Evolutionary conservation across 2,113 vertebrate genomes (phyloP).

Genomic region (Xenopus laevis): DNA sequence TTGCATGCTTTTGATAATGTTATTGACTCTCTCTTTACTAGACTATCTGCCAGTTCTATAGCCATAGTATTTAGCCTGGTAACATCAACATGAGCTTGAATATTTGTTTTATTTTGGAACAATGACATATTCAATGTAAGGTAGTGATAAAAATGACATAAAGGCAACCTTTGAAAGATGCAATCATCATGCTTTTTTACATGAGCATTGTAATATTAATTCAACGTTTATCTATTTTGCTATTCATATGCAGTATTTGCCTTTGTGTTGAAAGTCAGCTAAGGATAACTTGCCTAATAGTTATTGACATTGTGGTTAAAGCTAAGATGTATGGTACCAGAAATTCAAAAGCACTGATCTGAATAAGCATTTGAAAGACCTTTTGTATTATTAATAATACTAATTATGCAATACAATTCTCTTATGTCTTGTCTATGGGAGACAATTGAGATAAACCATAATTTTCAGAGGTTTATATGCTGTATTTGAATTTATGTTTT

Average conservation of each 20-base stretch:
- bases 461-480: background rate
- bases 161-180: too few relatives aligned
- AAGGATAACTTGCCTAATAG: conserved; percentile 5
- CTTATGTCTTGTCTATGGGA: background rate
- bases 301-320: conserved; percentile 16
- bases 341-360: background rate
- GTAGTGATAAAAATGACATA: too few relatives aligned
- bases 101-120: too few relatives aligned
- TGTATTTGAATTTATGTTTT: background rate
- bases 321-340: conserved; percentile 7
- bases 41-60: too few relatives aligned
- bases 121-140: too few relatives aligned
- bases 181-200: too few relatives aligned
- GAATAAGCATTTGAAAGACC: background rate
- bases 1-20: too few relatives aligned
- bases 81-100: too few relatives aligned
- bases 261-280: background rate
- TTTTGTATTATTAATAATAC: conserved; percentile 4
- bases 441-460: background rate
- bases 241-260: conserved; percentile 11
- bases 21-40: too few relatives aligned
- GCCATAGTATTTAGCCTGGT: too few relatives aligned
- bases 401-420: background rate
- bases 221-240: background rate
- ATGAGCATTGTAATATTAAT: background rate